phyloP scores from a whole-genome alignment of 2,113 vertebrate genomes.

The Tragelaphus strepsiceros region DNA sequence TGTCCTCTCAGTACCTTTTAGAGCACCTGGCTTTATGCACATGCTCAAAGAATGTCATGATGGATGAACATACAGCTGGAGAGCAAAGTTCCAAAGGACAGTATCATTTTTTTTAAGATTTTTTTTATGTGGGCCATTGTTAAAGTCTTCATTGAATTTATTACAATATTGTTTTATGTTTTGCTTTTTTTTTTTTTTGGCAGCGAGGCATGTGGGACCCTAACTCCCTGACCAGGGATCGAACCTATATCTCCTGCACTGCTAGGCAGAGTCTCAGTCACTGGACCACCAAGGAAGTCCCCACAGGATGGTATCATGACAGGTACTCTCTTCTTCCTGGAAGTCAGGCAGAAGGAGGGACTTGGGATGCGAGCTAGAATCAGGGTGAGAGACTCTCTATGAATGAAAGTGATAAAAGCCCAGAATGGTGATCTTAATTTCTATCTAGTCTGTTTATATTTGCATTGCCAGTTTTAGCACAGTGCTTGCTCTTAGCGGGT shows the following conservation, averaged over 20 bases:
- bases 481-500: neutral
- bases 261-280: neutral
- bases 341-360: neutral
- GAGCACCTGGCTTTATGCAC: no score
- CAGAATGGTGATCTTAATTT: neutral
- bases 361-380: neutral
- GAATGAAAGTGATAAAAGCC: neutral
- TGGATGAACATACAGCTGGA: no score
- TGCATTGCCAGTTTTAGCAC: neutral
- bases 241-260: neutral
- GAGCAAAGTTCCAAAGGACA: neutral
- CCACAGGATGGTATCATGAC: neutral
- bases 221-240: neutral
- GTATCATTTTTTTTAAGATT: neutral
- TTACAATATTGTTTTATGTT: neutral
- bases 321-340: neutral
- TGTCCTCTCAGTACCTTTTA: neutral
- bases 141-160: neutral
- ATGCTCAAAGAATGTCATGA: fast-evolving
- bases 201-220: neutral
- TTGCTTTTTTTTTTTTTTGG: neutral
- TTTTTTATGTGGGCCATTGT: neutral
- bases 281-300: neutral
- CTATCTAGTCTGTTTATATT: no score
- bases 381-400: neutral